Evolutionary conservation across 2,797 vertebrate species (phyloP).

Genomic region (Diplodus sargus): DNA sequence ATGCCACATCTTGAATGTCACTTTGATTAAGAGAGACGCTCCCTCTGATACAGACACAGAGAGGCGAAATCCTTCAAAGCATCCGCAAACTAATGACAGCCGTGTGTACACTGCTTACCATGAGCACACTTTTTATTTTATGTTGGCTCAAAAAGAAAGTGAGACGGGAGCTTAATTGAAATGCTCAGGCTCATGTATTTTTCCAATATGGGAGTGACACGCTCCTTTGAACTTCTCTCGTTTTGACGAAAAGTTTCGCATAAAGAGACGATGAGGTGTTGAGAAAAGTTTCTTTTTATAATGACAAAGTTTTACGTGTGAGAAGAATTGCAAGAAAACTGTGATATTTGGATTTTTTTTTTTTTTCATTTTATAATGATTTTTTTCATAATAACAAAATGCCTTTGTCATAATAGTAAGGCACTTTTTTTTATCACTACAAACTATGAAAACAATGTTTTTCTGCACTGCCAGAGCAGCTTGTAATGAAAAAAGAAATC

Average conservation of each 20-base stretch:
- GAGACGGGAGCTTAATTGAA: slow-evolving; percentile 32
- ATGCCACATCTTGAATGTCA: slow-evolving; percentile 22
- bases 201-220: not conserved
- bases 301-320: slow-evolving; percentile 1
- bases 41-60: slow-evolving; percentile 28
- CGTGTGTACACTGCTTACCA: slow-evolving; percentile 9
- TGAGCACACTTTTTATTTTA: slow-evolving; percentile 11
- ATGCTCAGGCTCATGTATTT: slow-evolving; percentile 12
- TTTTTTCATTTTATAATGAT: not conserved
- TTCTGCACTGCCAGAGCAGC: slow-evolving; percentile 10
- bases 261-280: not conserved
- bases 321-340: not conserved
- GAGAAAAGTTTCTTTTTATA: not conserved
- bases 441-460: slow-evolving; percentile 2
- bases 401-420: slow-evolving; percentile 35
- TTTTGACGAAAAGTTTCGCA: slow-evolving; percentile 3
- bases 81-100: slow-evolving; percentile 30
- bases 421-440: slow-evolving; percentile 42
- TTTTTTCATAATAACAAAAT: slow-evolving; percentile 14
- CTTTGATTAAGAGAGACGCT: slow-evolving; percentile 50
- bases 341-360: not conserved
- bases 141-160: slow-evolving; percentile 27
- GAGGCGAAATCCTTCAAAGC: slow-evolving; percentile 50
- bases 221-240: slow-evolving; percentile 18
- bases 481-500: not conserved